These are phyloP conservation scores for Barnardius zonarius DNA, from an alignment of 2,113 vertebrate genomes.

Conservation along the genomic window DNA sequence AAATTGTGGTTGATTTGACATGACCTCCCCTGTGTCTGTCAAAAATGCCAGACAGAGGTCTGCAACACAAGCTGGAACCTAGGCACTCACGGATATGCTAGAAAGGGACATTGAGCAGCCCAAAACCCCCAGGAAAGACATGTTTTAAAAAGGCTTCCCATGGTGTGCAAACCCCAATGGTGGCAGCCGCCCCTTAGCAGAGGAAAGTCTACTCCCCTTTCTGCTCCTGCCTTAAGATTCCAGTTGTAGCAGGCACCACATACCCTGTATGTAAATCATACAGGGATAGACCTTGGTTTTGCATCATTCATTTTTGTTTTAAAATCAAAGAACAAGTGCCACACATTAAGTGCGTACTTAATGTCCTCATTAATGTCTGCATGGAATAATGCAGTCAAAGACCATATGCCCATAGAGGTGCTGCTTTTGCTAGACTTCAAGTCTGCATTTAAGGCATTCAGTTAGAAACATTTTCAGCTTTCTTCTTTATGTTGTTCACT, in stretches of 20 bases:
- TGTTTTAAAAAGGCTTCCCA: fast-evolving
- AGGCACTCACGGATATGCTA: background rate
- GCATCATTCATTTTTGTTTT: background rate
- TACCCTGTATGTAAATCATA: background rate
- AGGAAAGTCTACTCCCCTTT: background rate
- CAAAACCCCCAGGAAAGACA: background rate
- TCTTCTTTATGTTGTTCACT: background rate
- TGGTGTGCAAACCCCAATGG: background rate
- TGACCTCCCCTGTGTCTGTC: fast-evolving
- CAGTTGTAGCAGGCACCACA: background rate
- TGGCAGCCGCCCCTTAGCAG: background rate
- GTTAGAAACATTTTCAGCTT: background rate
- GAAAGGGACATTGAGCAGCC: background rate
- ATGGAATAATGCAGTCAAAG: background rate
- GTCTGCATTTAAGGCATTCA: background rate
- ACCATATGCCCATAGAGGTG: fast-evolving
- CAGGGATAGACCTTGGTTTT: background rate
- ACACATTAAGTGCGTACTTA: background rate
- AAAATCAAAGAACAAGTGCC: background rate
- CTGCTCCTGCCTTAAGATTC: background rate
- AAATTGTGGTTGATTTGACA: background rate
- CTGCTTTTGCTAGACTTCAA: background rate
- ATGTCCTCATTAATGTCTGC: fast-evolving
- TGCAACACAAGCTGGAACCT: fast-evolving
- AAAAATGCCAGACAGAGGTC: background rate